Conservation (phyloP, 1,140 invertebrate species). For the Chironomus striatipennis region DNA sequence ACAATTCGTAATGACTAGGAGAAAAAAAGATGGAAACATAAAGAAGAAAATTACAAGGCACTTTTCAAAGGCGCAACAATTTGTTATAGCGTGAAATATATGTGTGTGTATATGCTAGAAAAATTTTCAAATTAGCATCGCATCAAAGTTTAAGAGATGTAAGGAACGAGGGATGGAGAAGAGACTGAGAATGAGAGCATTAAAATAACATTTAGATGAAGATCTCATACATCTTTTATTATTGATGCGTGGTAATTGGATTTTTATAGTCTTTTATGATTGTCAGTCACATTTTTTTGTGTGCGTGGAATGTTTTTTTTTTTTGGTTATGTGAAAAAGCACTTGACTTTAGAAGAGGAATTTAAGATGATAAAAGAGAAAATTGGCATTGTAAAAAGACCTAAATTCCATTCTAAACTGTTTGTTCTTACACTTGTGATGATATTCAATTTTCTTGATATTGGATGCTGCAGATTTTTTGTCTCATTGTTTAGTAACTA, state of each 20-base stretch:
- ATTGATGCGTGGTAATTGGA: conserved; percentile 21
- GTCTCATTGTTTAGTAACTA: too few species aligned
- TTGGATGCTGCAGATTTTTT: too few species aligned
- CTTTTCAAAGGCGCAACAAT: not conserved
- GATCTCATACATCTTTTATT: not conserved
- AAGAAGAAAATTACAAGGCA: not conserved
- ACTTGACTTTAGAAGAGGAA: not conserved
- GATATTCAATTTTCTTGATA: too few species aligned
- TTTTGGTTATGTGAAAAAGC: not conserved
- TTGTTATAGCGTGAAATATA: not conserved
- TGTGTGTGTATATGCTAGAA: not conserved
- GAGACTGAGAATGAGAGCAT: too few species aligned
- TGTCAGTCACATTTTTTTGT: not conserved
- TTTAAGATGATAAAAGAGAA: not conserved
- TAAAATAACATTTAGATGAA: not conserved
- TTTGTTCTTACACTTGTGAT: too few species aligned
- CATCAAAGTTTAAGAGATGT: not conserved
- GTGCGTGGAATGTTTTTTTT: too few species aligned
- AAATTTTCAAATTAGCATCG: not conserved
- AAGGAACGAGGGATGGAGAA: too few species aligned
- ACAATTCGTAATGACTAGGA: not conserved
- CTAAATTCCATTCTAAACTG: not conserved
- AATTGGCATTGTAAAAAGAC: not conserved
- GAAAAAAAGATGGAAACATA: too few species aligned
- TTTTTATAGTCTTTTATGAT: not conserved